phyloP scores from a whole-genome alignment of 2,797 vertebrate species.

The Myotis daubentonii region DNA sequence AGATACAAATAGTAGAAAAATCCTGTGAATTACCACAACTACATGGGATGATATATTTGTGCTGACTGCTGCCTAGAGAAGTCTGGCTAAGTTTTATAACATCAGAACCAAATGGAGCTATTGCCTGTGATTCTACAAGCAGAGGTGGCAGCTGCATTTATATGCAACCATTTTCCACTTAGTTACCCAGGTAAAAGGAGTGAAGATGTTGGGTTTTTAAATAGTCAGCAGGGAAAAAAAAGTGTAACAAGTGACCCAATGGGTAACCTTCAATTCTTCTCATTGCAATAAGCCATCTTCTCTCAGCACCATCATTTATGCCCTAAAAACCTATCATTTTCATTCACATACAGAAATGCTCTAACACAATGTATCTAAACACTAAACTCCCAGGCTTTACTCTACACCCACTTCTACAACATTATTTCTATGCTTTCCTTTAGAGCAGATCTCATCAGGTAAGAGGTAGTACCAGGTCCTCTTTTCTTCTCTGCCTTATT shows the following conservation, averaged over 20 bases:
- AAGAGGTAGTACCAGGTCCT: background rate
- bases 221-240: background rate
- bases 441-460: background rate
- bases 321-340: background rate
- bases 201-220: constrained; percentile 2
- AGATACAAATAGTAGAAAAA: constrained; percentile 31
- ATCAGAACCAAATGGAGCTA: background rate
- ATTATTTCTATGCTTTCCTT: background rate
- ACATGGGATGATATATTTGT: background rate
- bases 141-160: background rate
- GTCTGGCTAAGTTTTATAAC: background rate
- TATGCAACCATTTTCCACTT: constrained; percentile 47
- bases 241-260: background rate
- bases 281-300: background rate
- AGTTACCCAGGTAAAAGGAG: constrained; percentile 12
- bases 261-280: background rate
- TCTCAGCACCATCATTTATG: background rate
- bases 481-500: background rate
- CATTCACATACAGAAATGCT: background rate
- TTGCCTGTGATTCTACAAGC: background rate
- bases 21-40: background rate
- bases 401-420: background rate
- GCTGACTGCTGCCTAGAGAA: background rate
- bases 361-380: background rate
- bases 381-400: background rate